Evolutionary conservation across 92 coral and sea anemone genomes (phyloP).

Genomic region (Siderastrea siderea): DNA sequence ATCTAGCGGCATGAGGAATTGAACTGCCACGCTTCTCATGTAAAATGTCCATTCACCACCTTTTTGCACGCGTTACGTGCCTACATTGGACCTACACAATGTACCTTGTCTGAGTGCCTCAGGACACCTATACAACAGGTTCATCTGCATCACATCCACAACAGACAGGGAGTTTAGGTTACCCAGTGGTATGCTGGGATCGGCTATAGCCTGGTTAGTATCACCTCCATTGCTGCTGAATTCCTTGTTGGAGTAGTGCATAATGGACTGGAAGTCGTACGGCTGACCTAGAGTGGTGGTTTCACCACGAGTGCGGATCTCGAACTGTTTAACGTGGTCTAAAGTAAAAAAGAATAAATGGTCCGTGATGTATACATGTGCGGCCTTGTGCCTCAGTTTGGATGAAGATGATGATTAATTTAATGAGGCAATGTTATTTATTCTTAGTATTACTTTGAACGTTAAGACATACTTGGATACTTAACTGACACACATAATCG

Average conservation of each 20-base stretch:
- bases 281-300: conserved; percentile 79
- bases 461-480: too few relatives aligned
- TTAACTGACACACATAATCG: too few relatives aligned
- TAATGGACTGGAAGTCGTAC: conserved; percentile 91
- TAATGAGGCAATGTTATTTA: too few relatives aligned
- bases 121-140: conserved; percentile 84
- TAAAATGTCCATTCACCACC: too few relatives aligned
- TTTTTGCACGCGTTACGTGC: background rate
- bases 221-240: conserved; percentile 86
- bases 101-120: conserved; percentile 66
- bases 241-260: conserved; percentile 94
- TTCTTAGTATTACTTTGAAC: too few relatives aligned
- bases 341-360: background rate
- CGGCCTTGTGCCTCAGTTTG: background rate
- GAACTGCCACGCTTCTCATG: too few relatives aligned
- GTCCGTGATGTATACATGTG: background rate
- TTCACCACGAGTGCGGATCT: conserved; percentile 66
- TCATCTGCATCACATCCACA: conserved; percentile 84
- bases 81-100: background rate
- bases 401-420: too few relatives aligned
- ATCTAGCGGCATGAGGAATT: too few relatives aligned
- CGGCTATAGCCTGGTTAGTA: conserved; percentile 77
- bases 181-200: conserved; percentile 91
- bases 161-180: conserved; percentile 78
- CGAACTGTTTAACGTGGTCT: conserved; percentile 75